Conservation (phyloP, 2,888 invertebrate species). For the Barypeithes pellucidus region DNA sequence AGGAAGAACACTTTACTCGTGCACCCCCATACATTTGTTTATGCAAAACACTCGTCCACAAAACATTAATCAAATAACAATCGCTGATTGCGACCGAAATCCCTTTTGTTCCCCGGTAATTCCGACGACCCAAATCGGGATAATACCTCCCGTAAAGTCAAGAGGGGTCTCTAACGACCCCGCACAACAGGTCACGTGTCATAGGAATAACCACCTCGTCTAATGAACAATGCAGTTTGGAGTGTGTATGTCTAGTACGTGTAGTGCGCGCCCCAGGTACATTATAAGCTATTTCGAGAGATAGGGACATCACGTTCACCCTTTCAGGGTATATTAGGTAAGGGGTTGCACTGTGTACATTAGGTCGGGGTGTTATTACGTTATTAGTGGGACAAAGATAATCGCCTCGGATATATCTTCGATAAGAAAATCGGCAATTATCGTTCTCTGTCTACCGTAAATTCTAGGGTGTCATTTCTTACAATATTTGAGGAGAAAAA, state of each 20-base stretch:
- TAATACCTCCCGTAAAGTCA: slow-evolving; percentile 38
- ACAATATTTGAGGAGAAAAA: too few species aligned
- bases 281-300: slow-evolving; percentile 31
- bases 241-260: slow-evolving; percentile 40
- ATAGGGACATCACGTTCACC: slow-evolving; percentile 31
- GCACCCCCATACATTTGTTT: too few species aligned
- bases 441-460: too few species aligned
- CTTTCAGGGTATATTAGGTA: slow-evolving; percentile 31
- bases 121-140: slow-evolving; percentile 27
- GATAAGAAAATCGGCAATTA: too few species aligned
- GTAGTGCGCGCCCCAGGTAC: slow-evolving; percentile 36
- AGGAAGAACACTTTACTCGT: too few species aligned
- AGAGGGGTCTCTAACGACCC: slow-evolving; percentile 30
- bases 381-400: slow-evolving; percentile 18
- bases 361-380: slow-evolving; percentile 11
- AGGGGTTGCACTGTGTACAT: slow-evolving; percentile 24
- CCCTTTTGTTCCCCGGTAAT: slow-evolving; percentile 43
- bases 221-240: slow-evolving; percentile 43
- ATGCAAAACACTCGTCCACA: too few species aligned
- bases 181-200: slow-evolving; percentile 40
- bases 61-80: slow-evolving; percentile 13
- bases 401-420: too few species aligned
- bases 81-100: slow-evolving; percentile 22
- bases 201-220: slow-evolving; percentile 24
- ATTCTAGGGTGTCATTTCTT: too few species aligned